Evolutionary conservation across 2,888 invertebrate species (phyloP), one percentile per base, ranked within the genome.

Genomic region (Dorcus hopei): DNA sequence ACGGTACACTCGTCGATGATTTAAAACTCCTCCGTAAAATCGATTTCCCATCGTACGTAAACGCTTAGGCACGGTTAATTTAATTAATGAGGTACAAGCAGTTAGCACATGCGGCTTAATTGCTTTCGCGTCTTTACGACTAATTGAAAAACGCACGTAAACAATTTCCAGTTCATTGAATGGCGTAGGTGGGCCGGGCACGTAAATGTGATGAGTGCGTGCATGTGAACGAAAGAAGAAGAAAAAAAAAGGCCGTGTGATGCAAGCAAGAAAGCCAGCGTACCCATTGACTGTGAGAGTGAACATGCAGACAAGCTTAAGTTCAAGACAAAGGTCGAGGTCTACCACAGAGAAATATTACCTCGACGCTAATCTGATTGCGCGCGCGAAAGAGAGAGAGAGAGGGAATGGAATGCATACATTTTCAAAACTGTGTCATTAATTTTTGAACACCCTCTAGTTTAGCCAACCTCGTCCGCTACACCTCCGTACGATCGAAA

Each of bases 241-340:
- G 19, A 19, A 19, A 19, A 19, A 45, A 45, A 23, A 45, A 45
- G 26, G 7, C 45, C 23, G 14, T 45, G 14, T 45, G 45, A 45
- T 45, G 45, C 45, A 45, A 45, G 45, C n/a, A 41, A 14, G 14
- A 8, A 41, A 41, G 45, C 16, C 41, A 11, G 9, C 3, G 11
- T 9, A 9, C 45, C 45, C 45, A 45, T 45, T 45, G 45, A 45
- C 45, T 45, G 45, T 45, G 45, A 45, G 45, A 45, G 45, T 45
- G 45, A 45, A 23, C 45, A 45, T 45, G 45, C 45, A 45, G 45
- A 45, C 45, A 19, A 45, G 45, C 14, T 45, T 16, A 45, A 45
- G 45, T 45, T 45, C 45, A 45, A 45, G 45, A 45, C 45, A 45
- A 45, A 45, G 45, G 45, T 45, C 45, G 45, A 45, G 45, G 45